Base-by-base conservation (phyloP, 92 coral and sea anemone species). In the Epizoanthus illoricatus region DNA sequence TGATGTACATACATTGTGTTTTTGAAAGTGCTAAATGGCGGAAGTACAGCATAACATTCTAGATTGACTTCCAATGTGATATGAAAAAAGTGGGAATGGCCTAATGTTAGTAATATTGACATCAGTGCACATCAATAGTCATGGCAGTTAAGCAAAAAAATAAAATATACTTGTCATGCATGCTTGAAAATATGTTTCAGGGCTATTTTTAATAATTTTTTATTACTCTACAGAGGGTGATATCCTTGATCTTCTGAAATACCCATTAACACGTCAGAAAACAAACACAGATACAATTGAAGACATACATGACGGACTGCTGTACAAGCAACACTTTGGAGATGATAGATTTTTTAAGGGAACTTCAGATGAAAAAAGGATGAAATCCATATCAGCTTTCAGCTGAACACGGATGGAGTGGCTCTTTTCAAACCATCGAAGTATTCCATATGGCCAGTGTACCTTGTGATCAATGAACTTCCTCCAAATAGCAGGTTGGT, bases 401-500 rank as follows among this genome's bases (percentile, higher is more conserved):
- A 84, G 81, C 43, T 90, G 17, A 87, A 87, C 52, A 90, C 86
- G 43, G 93, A 87, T 80, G 93, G 93, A 54, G 93, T 90, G 62
- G 86, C 93, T 57, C 61, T 84, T 19, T 90, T 90, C 71, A 79
- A 76, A 55, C 87, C 91, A n/a, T 90, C 91, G 3, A 90, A 84
- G 61, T 90, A 71, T 84, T 87, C 88, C 39, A 84, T 90, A 83
- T 90, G 92, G 93, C 93, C 93, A 9, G 84, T 90, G 19, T 87
- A 90, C 40, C 78, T 89, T 49, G 86, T 69, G 33, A 60, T 86
- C 3, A 80, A 80, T 89, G 92, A 89, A 62, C 80, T 89, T 40
- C 92, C 90, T 47, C 92, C 92, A 52, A 86, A 68, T 43, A 58
- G 81, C 87, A 89, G 90, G 92, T 89, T 86, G 8, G 65, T 47